Percentiles rank a stretch among this genome's conserved stretches.
phyloP scores from a whole-genome alignment of 2,113 vertebrate species.

The Laterallus jamaicensis region DNA sequence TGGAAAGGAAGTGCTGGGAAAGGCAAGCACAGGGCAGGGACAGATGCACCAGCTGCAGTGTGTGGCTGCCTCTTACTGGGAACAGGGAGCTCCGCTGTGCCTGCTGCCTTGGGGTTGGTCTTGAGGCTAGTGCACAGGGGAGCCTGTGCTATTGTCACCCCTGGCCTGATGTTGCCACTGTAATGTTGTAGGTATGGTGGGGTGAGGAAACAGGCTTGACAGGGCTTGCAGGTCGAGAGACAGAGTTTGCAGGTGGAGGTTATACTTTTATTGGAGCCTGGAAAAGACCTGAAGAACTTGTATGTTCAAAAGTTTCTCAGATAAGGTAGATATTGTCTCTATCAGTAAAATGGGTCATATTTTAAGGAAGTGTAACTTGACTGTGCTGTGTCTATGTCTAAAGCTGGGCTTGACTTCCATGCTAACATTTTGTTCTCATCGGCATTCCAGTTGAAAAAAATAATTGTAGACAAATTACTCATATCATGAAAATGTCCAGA shows the following conservation, averaged over 20 bases:
- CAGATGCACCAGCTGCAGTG: not conserved
- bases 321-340: not conserved
- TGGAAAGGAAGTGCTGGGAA: not conserved
- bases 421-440: not conserved
- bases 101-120: not conserved
- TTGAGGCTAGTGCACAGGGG: not conserved
- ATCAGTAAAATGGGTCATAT: not conserved
- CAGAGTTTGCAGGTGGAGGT: not conserved
- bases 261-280: not conserved
- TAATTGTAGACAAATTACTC: not conserved
- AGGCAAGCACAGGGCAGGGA: not conserved
- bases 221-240: too few species aligned
- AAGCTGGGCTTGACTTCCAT: not conserved
- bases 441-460: not conserved
- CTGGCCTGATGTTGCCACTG: not conserved
- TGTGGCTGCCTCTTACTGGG: not conserved
- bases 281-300: not conserved
- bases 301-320: not conserved
- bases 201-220: not conserved
- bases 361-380: not conserved
- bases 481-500: not conserved
- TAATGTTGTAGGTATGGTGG: not conserved
- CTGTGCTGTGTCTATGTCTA: not conserved
- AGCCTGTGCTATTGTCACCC: not conserved
- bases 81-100: rapidly evolving